Evolutionary conservation across 2,888 invertebrate genomes (phyloP).

Genomic region (Achlya flavicornis): DNA sequence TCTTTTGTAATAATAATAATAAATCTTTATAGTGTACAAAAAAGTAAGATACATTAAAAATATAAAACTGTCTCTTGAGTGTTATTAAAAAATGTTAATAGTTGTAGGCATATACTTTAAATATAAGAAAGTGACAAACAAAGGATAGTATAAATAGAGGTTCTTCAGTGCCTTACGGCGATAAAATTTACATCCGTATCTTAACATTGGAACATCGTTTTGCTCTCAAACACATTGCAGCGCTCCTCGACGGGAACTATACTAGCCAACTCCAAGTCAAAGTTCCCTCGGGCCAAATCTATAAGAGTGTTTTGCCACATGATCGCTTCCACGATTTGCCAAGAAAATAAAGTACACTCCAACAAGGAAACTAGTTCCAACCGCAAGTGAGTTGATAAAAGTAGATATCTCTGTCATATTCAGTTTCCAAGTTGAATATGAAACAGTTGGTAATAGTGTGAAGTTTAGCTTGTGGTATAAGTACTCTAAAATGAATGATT

Average conservation of each 20-base stretch:
- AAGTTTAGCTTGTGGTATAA: slow-evolving; percentile 31
- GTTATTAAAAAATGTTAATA: no score
- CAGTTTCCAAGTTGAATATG: slow-evolving; percentile 62
- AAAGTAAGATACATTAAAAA: no score
- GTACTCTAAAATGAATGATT: slow-evolving; percentile 11
- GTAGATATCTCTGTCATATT: slow-evolving; percentile 51
- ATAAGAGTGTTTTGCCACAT: slow-evolving; percentile 82
- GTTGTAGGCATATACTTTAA: no score
- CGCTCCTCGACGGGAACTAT: slow-evolving; percentile 41
- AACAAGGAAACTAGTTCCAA: slow-evolving; percentile 67
- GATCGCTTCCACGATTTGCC: slow-evolving; percentile 81
- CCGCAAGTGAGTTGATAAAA: slow-evolving; percentile 71
- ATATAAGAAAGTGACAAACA: no score
- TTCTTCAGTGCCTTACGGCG: slow-evolving; percentile 53
- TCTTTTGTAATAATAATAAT: no score
- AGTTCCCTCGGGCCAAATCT: slow-evolving; percentile 79
- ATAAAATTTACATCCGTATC: slow-evolving; percentile 66
- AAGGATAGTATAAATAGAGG: slow-evolving; percentile 28
- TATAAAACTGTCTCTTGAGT: no score
- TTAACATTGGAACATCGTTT: slow-evolving; percentile 74
- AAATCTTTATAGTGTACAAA: no score
- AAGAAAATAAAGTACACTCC: slow-evolving; percentile 76
- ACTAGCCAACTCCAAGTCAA: slow-evolving; percentile 73
- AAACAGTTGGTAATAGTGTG: slow-evolving; percentile 44
- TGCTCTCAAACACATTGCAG: slow-evolving; percentile 75